Evolutionary conservation across 2,888 invertebrate species (phyloP).

Genomic region (Strigamia transsilvanica): DNA sequence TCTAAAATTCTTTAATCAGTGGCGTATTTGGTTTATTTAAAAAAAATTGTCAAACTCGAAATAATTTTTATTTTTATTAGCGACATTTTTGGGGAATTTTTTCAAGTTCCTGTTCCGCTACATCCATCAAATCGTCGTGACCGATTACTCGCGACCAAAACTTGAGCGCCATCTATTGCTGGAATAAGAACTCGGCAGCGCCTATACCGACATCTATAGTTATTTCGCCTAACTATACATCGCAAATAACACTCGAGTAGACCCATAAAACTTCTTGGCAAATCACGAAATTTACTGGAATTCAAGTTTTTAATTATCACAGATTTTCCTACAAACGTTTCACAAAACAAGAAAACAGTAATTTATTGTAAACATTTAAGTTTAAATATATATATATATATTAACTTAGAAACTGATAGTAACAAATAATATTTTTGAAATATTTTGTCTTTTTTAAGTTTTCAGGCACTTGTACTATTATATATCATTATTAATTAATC

Average conservation of each 20-base stretch:
- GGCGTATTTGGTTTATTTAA: too few species aligned
- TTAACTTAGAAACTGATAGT: not conserved
- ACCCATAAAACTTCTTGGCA: not conserved
- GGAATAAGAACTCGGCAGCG: too few species aligned
- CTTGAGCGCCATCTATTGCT: too few species aligned
- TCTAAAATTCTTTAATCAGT: too few species aligned
- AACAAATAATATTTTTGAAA: conserved; percentile 12
- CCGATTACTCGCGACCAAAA: too few species aligned
- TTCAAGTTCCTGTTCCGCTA: too few species aligned
- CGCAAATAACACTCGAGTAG: not conserved
- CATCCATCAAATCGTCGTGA: too few species aligned
- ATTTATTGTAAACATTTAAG: not conserved
- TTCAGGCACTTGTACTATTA: conserved; percentile 8
- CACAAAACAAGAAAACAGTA: conserved; percentile 21
- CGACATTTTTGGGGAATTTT: too few species aligned
- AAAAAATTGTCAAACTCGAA: too few species aligned
- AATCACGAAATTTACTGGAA: not conserved
- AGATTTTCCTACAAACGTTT: conserved; percentile 21
- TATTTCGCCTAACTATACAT: too few species aligned
- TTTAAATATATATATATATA: not conserved
- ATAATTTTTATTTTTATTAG: too few species aligned
- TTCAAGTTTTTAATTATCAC: conserved; percentile 26
- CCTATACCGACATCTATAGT: too few species aligned
- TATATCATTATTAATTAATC: not conserved
- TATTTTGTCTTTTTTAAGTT: not conserved